phyloP scores from a whole-genome alignment of 2,888 invertebrate species.

The Cosmia pyralina region DNA sequence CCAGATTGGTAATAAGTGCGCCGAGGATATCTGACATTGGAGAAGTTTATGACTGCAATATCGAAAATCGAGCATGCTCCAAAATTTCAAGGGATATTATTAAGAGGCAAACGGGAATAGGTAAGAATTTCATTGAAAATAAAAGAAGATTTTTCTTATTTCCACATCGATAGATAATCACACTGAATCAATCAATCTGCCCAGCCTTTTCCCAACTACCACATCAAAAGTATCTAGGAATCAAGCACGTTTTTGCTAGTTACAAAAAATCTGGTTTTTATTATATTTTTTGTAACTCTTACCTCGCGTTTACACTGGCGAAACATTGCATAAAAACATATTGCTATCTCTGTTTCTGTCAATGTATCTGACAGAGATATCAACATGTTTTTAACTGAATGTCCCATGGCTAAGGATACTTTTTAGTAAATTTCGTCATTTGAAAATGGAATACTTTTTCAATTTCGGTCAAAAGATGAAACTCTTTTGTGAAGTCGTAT shows the following conservation, averaged over 20 bases:
- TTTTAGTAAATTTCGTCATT: neutral
- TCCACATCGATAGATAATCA: neutral
- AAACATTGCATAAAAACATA: no score
- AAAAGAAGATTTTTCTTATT: no score
- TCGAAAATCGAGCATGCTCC: conserved; percentile 14
- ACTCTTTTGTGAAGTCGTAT: no score
- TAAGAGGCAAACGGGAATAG: neutral
- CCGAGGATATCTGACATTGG: conserved; percentile 73
- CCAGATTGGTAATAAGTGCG: conserved; percentile 77
- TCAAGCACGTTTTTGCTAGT: neutral
- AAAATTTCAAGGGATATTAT: neutral
- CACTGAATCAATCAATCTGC: neutral
- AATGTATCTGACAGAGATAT: no score
- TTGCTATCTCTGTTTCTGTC: no score
- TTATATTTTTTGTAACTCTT: no score
- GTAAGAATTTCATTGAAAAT: conserved; percentile 13
- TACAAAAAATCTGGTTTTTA: neutral
- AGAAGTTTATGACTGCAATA: conserved; percentile 70
- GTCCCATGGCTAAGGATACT: no score
- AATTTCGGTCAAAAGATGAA: no score
- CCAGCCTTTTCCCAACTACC: neutral
- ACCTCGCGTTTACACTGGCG: no score
- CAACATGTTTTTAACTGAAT: no score
- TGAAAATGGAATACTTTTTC: no score
- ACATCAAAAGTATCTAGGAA: neutral